These are phyloP conservation scores for Eucriotettix oculatus DNA, from an alignment of 2,888 invertebrate genomes.

Conservation along the genomic window DNA sequence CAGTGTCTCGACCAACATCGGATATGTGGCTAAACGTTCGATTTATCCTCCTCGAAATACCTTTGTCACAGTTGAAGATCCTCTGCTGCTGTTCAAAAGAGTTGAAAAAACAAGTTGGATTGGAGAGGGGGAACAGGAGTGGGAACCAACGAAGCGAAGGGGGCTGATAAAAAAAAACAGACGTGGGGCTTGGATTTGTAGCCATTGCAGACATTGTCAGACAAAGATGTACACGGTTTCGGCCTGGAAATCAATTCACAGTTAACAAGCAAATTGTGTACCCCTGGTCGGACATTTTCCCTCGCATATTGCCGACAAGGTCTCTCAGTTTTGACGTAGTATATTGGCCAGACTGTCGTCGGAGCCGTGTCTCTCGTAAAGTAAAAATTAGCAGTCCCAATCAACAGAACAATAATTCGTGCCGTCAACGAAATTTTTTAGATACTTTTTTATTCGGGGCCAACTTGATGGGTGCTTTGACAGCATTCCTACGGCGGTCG, in stretches of 20 bases:
- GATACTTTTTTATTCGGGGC: no score
- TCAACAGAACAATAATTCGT: no score
- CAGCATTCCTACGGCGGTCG: no score
- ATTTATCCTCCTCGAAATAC: neutral
- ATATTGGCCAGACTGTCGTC: neutral
- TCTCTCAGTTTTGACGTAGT: neutral
- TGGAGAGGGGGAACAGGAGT: neutral
- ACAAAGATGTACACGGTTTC: neutral
- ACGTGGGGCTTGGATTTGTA: neutral
- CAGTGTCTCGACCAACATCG: neutral
- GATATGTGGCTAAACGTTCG: neutral
- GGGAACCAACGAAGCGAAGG: neutral
- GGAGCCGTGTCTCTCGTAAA: neutral
- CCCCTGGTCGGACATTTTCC: neutral
- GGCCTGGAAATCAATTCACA: neutral
- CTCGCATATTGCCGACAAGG: neutral
- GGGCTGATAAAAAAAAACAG: neutral
- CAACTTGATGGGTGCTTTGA: no score
- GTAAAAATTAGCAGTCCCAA: neutral
- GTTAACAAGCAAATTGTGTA: neutral
- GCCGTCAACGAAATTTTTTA: no score
- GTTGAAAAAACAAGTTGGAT: neutral
- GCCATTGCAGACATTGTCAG: neutral
- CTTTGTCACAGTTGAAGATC: neutral
- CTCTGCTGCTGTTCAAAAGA: neutral